Conservation (phyloP, 2,113 vertebrate species). For the Lonchura striata region DNA sequence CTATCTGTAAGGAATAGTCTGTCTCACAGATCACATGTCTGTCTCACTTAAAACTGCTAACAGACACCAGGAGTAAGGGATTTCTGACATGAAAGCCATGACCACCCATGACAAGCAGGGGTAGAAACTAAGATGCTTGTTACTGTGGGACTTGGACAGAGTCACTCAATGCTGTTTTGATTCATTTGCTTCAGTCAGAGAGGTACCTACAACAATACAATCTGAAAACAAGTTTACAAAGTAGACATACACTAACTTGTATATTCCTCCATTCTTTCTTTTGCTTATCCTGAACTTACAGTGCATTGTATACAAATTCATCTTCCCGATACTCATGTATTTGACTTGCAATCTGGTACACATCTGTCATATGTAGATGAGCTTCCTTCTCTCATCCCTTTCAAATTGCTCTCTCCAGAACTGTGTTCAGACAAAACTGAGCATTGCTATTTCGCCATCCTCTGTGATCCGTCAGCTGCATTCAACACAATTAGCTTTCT, state of each 20-base stretch:
- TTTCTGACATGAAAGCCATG: not conserved
- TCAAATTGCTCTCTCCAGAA: not conserved
- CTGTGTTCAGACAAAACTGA: not conserved
- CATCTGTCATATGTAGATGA: not conserved
- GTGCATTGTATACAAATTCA: not conserved
- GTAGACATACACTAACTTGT: accelerated
- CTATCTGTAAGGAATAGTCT: not conserved
- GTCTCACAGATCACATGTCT: not conserved
- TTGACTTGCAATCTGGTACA: not conserved
- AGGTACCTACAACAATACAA: not conserved
- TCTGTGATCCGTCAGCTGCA: not conserved
- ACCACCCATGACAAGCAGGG: not conserved
- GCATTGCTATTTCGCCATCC: not conserved
- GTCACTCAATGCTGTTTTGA: not conserved
- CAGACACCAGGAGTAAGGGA: not conserved
- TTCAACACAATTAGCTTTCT: not conserved
- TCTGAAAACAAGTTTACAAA: not conserved
- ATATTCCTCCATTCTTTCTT: not conserved
- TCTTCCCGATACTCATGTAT: not conserved
- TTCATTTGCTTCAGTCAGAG: not conserved
- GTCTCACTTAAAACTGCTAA: not conserved
- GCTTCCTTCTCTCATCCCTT: not conserved
- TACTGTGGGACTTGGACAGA: not conserved
- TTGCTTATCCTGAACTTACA: not conserved
- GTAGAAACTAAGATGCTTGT: not conserved